phyloP scores from a whole-genome alignment of 2,113 vertebrate species.

The Beaufortia kweichowensis region DNA sequence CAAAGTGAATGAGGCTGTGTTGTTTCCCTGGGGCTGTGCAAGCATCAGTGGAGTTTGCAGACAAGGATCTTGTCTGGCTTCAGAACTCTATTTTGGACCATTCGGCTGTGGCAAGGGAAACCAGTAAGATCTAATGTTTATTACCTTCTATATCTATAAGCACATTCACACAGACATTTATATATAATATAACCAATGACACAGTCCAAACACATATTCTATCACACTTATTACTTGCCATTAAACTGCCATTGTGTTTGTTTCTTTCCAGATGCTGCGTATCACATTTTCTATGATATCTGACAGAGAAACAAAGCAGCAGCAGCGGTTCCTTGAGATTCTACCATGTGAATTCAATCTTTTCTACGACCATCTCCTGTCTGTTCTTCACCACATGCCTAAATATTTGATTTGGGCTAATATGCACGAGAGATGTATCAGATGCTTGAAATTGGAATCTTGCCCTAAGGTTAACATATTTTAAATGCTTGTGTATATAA shows the following conservation, averaged over 20 bases:
- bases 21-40: constrained; percentile 72
- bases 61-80: constrained; percentile 69
- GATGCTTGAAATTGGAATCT: not conserved
- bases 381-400: not conserved
- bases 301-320: not conserved
- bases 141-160: no score
- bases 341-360: constrained; percentile 18
- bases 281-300: constrained; percentile 69
- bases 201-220: not conserved
- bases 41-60: constrained; percentile 70
- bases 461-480: not conserved
- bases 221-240: not conserved
- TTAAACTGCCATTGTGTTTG: not conserved
- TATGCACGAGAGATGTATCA: not conserved
- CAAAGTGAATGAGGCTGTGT: constrained; percentile 66
- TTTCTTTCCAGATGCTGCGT: constrained; percentile 71
- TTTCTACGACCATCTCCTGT: not conserved
- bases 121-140: constrained; percentile 66
- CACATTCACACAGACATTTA: not conserved
- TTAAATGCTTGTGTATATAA: not conserved
- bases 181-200: not conserved
- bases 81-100: constrained; percentile 75
- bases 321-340: not conserved
- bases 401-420: constrained; percentile 1
- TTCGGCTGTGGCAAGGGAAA: constrained; percentile 74